These are phyloP conservation scores for Pocillopora grandis DNA, from an alignment of 92 coral and sea anemone species.

Conservation along the genomic window DNA sequence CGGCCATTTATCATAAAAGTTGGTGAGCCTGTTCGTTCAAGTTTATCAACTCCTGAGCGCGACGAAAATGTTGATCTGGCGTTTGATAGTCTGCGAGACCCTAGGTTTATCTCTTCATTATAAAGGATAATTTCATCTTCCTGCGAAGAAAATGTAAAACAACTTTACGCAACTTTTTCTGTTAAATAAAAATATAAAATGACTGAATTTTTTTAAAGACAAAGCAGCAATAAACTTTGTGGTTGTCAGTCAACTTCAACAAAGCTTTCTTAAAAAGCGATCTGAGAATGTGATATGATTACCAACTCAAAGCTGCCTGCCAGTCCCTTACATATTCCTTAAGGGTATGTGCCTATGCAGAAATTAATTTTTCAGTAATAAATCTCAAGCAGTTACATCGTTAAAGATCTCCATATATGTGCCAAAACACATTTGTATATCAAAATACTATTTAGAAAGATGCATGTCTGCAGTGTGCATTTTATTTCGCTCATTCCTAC, in stretches of 20 bases:
- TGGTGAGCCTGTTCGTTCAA: constrained; percentile 37
- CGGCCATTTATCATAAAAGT: constrained; percentile 31
- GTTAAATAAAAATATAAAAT: not conserved
- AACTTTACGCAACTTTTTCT: not conserved
- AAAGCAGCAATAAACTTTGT: no score
- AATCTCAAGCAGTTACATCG: no score
- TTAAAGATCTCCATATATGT: no score
- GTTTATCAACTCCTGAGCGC: constrained; percentile 33
- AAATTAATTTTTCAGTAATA: no score
- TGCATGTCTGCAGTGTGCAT: not conserved
- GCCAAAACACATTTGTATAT: not conserved
- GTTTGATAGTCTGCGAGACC: constrained; percentile 33
- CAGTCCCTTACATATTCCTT: no score
- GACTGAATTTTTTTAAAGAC: no score
- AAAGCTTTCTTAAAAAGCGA: no score
- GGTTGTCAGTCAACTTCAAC: no score
- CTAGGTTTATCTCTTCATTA: constrained; percentile 4
- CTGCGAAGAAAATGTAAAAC: not conserved
- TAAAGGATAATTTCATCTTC: constrained; percentile 22
- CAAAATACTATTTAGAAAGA: not conserved
- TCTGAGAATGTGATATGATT: no score
- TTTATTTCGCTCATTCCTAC: not conserved
- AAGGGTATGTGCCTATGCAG: no score
- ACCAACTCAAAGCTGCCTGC: no score
- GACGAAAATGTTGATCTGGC: constrained; percentile 44